These are phyloP conservation scores for Pelobates fuscus DNA, from an alignment of 2,113 vertebrate genomes.

Conservation along the genomic window DNA sequence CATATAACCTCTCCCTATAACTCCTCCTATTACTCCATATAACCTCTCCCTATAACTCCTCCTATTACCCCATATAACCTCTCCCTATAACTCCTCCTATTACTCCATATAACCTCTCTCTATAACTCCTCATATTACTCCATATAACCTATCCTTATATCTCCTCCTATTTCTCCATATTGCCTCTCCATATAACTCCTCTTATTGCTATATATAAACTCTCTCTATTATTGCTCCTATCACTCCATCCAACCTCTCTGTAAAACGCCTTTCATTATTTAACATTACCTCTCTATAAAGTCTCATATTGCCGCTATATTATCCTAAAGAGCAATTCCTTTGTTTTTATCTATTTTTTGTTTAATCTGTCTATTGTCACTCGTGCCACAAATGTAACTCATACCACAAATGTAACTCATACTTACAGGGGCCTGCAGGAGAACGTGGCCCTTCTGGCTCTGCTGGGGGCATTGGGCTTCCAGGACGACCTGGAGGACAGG, in stretches of 20 bases:
- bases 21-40: too few species aligned
- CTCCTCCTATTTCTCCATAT: neutral
- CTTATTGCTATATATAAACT: too few species aligned
- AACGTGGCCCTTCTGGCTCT: constrained; percentile 79
- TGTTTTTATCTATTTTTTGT: too few species aligned
- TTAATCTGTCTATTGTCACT: too few species aligned
- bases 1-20: too few species aligned
- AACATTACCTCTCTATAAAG: too few species aligned
- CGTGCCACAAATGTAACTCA: neutral
- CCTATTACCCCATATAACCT: too few species aligned
- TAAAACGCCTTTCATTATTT: neutral
- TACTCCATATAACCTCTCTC: neutral
- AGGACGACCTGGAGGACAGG: constrained; percentile 75
- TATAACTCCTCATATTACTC: neutral
- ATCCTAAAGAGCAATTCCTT: too few species aligned
- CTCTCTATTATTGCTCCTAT: neutral
- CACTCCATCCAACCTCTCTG: neutral
- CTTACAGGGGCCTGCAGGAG: constrained; percentile 83
- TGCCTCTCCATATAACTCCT: neutral
- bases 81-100: too few species aligned
- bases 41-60: too few species aligned
- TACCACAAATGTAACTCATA: too few species aligned
- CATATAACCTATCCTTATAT: neutral
- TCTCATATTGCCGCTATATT: too few species aligned
- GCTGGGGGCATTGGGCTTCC: constrained; percentile 85